Base-by-base conservation (phyloP, 2,113 vertebrate genomes). In the chimpanzee (Pan troglodytes) region DNA sequence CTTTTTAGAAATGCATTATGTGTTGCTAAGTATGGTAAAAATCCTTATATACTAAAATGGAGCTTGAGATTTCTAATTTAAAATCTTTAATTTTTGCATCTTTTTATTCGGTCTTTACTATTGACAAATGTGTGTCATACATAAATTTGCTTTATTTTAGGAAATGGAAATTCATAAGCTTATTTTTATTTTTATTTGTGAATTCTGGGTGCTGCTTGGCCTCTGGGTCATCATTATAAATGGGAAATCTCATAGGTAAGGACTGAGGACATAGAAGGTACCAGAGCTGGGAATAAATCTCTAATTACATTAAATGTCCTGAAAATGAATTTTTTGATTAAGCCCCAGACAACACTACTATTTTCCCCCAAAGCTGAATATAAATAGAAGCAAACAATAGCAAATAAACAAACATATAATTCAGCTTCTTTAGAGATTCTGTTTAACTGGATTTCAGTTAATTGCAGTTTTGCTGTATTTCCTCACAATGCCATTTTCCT, bases 401-500 rank as follows among this genome's bases (percentile, higher is more conserved):
- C 48, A 68, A 84, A 70, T 43, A 80, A 79, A 45, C 70, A 72
- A 67, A 92, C 61, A 32, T 25, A 48, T 3, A 50, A 68, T 50
- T 72, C 81, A 61, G 59, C 35, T 20, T 90, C 30, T 79, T 67
- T 67, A 73, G 90, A 9, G 83, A 55, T 38, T 81, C 91, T 93
- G 23, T 70, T 93, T 78, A 57, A 35, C 16, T 87, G 80, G 50
- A 90, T 78, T 93, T 95, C 76, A 16, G 64, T 96, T 95, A 90
- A 90, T 94, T 92, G 59, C 48, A 32, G 70, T 45, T 84, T 83
- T 90, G 92, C 59, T 94, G 30, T 86, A 27, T 87, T 97, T 97
- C 76, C 68, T 83, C 92, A 72, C 87, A 85, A 94, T 14, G 40
- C 75, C 87, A 40, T 95, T 96, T 95, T 90, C 97, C 87, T 97